Conservation (phyloP, 2,888 invertebrate species). For the Metalampra italica region DNA sequence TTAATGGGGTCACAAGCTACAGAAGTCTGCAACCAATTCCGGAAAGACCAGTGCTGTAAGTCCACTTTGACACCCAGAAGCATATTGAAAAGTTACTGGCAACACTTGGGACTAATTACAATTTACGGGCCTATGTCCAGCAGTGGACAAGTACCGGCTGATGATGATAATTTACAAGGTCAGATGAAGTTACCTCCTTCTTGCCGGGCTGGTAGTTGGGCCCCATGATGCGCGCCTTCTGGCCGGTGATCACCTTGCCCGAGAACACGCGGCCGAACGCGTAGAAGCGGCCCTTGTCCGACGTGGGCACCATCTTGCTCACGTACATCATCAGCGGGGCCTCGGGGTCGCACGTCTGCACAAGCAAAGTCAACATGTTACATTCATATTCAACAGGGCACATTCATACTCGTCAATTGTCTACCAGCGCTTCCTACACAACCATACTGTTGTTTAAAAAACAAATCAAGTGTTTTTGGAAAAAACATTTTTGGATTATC, state of each 20-base stretch:
- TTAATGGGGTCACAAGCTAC: slow-evolving; percentile 59
- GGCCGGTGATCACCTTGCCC: slow-evolving; percentile 93
- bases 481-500: no score
- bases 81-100: slow-evolving; percentile 56
- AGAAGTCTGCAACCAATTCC: slow-evolving; percentile 61
- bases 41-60: slow-evolving; percentile 57
- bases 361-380: no score
- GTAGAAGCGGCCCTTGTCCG: slow-evolving; percentile 99
- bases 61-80: slow-evolving; percentile 75
- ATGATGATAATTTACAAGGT: no score
- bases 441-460: no score
- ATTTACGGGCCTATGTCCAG: no score
- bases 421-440: no score
- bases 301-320: slow-evolving; percentile 99
- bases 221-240: slow-evolving; percentile 99
- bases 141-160: no score
- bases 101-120: slow-evolving; percentile 75
- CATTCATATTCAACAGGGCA: no score
- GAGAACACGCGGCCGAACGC: slow-evolving; percentile 99
- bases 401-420: no score
- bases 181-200: slow-evolving; percentile 83
- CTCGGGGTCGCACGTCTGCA: slow-evolving; percentile 93
- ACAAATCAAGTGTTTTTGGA: no score
- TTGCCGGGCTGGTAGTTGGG: slow-evolving; percentile 99
- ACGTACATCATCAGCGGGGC: slow-evolving; percentile 99